Base-by-base conservation (phyloP, 2,113 vertebrate genomes). In the Lepisosteus osseus region DNA sequence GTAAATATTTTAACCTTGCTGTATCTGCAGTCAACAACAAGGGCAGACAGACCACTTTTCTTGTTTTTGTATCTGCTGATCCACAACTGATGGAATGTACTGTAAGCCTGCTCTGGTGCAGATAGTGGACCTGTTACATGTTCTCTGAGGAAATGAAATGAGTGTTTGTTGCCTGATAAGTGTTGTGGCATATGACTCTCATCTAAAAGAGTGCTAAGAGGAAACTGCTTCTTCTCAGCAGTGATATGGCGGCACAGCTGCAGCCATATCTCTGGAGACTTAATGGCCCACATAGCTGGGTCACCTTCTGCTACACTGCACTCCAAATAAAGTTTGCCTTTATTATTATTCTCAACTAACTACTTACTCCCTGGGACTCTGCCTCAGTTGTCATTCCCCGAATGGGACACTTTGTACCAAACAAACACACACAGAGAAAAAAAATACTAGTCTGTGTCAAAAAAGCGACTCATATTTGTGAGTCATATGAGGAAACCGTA, bases 391-490 rank as follows among this genome's bases (percentile, higher is more conserved):
- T 62, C 14, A 13, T 57, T 54, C 65, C 72, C 29, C 61, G 72
- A 51, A 44, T 54, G 65, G 72, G 67, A 73, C 56, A 62, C 42
- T 73, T 73, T 68, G 14, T 7, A 73, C 65, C 51, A 7, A 13
- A 43, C 44, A 57, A 17, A 5, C 15, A 42, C 42, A 51, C 5
- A 5, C 5, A 51, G 47, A 13, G 29, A 29, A 29, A 29, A 29
- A 29, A 29, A 29, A 29, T 29, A 1, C 29, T 29, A 1, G 29
- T 29, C 1, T 29, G 29, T 1, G 29, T 29, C 29, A 29, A 29
- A 29, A 2, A 29, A 29, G 2, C 1, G 29, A 29, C 0, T 29
- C 29, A 29, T 29, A 29, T 29, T 29, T 29, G 29, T 29, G 29
- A 29, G 29, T 29, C 29, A 29, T 29, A 29, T 29, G 29, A 29